A percentile compares a stretch with the other conserved stretches of the same genome.
Conservation (phyloP, 2,797 vertebrate genomes). For the Acipenser oxyrinchus region DNA sequence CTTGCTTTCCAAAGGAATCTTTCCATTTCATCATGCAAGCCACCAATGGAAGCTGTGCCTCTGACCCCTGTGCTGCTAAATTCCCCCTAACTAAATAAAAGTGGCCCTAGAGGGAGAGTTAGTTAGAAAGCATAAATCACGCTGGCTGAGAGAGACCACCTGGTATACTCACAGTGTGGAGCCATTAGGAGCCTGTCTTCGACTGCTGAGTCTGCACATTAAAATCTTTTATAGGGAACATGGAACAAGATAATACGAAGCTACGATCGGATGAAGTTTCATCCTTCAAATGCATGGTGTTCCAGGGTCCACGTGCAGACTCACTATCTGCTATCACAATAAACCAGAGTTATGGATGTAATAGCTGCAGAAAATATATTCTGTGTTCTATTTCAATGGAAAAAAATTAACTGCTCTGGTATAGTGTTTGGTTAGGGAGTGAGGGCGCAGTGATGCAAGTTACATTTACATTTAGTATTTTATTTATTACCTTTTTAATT, state of each 20-base stretch:
- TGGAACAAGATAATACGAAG: slow-evolving; percentile 26
- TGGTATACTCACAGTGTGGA: slow-evolving; percentile 35
- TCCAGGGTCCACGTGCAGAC: no score
- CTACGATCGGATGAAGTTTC: slow-evolving; percentile 11
- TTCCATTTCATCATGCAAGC: slow-evolving; percentile 47
- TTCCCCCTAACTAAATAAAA: slow-evolving; percentile 56
- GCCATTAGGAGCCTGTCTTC: slow-evolving; percentile 28
- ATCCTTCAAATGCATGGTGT: slow-evolving; percentile 5
- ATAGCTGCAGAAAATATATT: no score
- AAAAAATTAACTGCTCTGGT: no score
- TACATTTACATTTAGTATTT: no score
- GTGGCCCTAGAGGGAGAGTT: slow-evolving; percentile 40
- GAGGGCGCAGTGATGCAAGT: no score
- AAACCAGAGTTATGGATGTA: no score
- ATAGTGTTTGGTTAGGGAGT: no score
- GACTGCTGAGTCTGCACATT: slow-evolving; percentile 41
- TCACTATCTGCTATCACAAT: no score
- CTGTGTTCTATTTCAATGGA: no score
- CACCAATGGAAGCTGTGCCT: slow-evolving; percentile 49
- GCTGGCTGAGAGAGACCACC: slow-evolving; percentile 51
- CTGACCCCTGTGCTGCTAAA: slow-evolving; percentile 48
- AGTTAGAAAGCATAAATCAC: slow-evolving; percentile 45
- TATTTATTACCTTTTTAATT: no score
- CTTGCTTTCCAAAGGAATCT: slow-evolving; percentile 45
- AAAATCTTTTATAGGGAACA: slow-evolving; percentile 37